Evolutionary conservation across 1,140 invertebrate species (phyloP), one percentile per base, ranked within the genome.

Genomic region (Saccostrea glomerata): DNA sequence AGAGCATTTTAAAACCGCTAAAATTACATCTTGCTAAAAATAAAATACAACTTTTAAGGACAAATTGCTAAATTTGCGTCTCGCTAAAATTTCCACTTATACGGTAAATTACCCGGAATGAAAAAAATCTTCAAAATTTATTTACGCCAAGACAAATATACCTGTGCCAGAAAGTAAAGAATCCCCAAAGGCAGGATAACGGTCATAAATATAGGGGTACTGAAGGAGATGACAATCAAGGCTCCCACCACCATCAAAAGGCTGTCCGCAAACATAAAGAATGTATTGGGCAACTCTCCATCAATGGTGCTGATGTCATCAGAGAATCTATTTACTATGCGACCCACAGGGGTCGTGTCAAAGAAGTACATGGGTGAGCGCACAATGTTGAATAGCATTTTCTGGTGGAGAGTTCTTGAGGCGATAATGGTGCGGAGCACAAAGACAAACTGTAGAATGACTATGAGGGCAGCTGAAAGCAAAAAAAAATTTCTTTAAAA

Each of bases 181-280:
- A 98, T 89, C 70, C 96, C 97, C 92, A 99, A 97, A 12, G 98
- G 98, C 89, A 99, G 77, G 88, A 98, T 97, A 73, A 98, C 96
- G 11, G 96, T 95, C 88, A 98, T 93, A 95, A 99, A 99, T 92
- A 97, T 96, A 0, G 98, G 98, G 56, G 98, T 99, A 89, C 97
- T 97, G 94, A 97, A 97, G 95, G 97, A 97, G 93, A 99, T 99
- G 70, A 99, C 97, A 93, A 98, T 96, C 88, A 99, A 95, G 5
- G 98, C 98, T 56, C 97, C 97, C 89, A 98, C 93, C 9, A 98
- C 98, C 96, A 98, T 95, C 92, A 97, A 96, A 58, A 93, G 84
- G 84, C 92, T 93, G 47, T 91, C 92, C n/a, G 95, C 73, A 86
- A 92, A 94, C 86, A 92, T 92, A 17, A 91, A 85, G 23, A 95